Percentiles rank a stretch among this genome's conserved stretches.
These are phyloP conservation scores for Drosophila teissieri DNA, from an alignment of 1,140 invertebrate species.

Conservation along the genomic window DNA sequence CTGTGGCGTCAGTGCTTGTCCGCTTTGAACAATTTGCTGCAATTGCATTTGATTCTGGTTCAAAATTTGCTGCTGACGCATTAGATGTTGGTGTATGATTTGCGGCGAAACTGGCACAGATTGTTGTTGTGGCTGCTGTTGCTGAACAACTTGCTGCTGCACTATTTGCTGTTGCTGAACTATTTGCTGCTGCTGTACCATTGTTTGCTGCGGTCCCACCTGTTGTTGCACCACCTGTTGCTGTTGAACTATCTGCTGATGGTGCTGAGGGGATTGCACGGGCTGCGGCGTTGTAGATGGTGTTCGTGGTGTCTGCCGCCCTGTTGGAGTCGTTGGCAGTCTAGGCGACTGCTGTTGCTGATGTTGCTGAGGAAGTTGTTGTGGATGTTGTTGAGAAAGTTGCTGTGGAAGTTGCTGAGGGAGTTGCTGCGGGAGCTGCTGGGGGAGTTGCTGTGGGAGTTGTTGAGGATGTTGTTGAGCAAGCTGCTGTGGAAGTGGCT, in stretches of 20 bases:
- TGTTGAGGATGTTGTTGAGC: constrained; percentile 26
- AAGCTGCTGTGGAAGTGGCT: constrained; percentile 47
- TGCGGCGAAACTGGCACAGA: constrained; percentile 72
- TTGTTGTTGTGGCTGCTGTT: constrained; percentile 55
- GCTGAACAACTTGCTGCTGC: constrained; percentile 41
- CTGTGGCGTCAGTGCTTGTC: constrained; percentile 69
- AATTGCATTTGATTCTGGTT: constrained; percentile 80
- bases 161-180: constrained; percentile 50
- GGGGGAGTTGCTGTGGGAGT: constrained; percentile 24
- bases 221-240: constrained; percentile 48
- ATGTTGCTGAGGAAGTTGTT: constrained; percentile 12
- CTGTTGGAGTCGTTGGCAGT: constrained; percentile 61
- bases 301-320: constrained; percentile 70
- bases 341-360: constrained; percentile 62
- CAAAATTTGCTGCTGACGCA: constrained; percentile 70
- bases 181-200: constrained; percentile 49
- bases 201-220: constrained; percentile 30
- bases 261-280: constrained; percentile 67
- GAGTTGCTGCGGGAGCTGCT: background rate
- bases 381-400: background rate
- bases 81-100: constrained; percentile 76
- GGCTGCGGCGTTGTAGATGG: constrained; percentile 71
- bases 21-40: constrained; percentile 81
- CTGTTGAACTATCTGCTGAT: constrained; percentile 41
- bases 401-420: constrained; percentile 5